Conservation (phyloP, 2,113 vertebrate genomes). For the Mugil cephalus region DNA sequence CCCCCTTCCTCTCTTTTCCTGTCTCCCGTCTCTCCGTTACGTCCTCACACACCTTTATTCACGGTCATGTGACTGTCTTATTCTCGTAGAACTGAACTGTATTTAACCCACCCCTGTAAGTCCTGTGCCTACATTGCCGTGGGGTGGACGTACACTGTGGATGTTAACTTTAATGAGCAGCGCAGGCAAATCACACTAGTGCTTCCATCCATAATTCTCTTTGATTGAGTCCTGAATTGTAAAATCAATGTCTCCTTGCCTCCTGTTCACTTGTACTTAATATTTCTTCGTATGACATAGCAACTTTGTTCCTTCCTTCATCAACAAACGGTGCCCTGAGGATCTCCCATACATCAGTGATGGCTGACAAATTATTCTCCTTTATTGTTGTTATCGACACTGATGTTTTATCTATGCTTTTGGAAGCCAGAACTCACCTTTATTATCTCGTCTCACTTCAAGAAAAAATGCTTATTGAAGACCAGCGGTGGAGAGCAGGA, state of each 20-base stretch:
- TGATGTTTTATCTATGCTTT: conserved; percentile 43
- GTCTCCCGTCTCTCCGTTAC: conserved; percentile 1
- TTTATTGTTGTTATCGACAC: conserved; percentile 70
- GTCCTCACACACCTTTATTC: conserved; percentile 38
- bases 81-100: conserved; percentile 58
- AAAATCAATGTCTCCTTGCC: conserved; percentile 79
- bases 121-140: conserved; percentile 57
- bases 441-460: conserved; percentile 16
- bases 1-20: conserved; percentile 5
- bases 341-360: conserved; percentile 51
- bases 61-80: conserved; percentile 55
- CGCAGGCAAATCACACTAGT: conserved; percentile 62
- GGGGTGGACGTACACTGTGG: conserved; percentile 58
- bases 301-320: conserved; percentile 69
- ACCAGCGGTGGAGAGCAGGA: neutral
- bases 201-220: conserved; percentile 76
- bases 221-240: conserved; percentile 79
- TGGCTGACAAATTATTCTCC: conserved; percentile 59
- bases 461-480: neutral
- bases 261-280: conserved; percentile 73
- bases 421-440: conserved; percentile 12
- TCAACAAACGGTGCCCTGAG: conserved; percentile 55
- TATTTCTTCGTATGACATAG: conserved; percentile 72
- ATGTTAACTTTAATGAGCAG: conserved; percentile 76
- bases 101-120: conserved; percentile 65